Base-by-base conservation (phyloP, 35 echinoderm and acorn worm species). In the Anneissia japonica region DNA sequence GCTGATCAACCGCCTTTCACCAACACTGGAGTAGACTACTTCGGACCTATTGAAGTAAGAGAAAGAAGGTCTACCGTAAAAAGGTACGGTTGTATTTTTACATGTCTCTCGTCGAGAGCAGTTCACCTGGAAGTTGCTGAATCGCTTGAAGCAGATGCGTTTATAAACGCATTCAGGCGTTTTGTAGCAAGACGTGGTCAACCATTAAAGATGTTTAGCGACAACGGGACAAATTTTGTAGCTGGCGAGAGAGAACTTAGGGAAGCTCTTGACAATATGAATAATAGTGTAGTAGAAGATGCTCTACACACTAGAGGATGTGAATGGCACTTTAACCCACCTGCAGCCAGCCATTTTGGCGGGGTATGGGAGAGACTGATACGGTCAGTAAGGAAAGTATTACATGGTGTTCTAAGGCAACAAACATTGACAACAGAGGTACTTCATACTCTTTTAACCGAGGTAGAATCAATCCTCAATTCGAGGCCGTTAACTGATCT, bases 241-340 rank as follows among this genome's bases (percentile, higher is more conserved):
- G 30, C 46, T 31, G 16, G 43, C 10, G 43, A 84, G 23, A 26
- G 45, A 30, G 43, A 83, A 83, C 46, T 83, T 33, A 40, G 43
- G 16, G 41, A 64, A 32, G 43, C 32, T n/a, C 23, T 84, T 5
- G 28, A 36, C 30, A 17, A 10, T 2, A 36, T 51, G 82, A 9
- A 84, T 46, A 31, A 35, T 6, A 46, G 23, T 0, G 34, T 0
- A 26, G 36, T 74, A 21, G 51, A 36, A 4, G 80, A 89, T 16
- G 83, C 73, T 39, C 72, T 89, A 0, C 73, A 76, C 21, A 29
- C 83, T 38, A 75, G 73, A 14, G 73, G 64, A 36, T 84, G 80
- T 43, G 84, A 91, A 6, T 87, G 83, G 77, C 56, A 88, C 35
- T 72, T 89, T 51, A 93, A 93, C 73, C 37, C 80, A 14, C 91